Percentiles rank a stretch among this genome's conserved stretches.
phyloP scores from a whole-genome alignment of 1,140 invertebrate genomes.

The Copidosoma floridanum region DNA sequence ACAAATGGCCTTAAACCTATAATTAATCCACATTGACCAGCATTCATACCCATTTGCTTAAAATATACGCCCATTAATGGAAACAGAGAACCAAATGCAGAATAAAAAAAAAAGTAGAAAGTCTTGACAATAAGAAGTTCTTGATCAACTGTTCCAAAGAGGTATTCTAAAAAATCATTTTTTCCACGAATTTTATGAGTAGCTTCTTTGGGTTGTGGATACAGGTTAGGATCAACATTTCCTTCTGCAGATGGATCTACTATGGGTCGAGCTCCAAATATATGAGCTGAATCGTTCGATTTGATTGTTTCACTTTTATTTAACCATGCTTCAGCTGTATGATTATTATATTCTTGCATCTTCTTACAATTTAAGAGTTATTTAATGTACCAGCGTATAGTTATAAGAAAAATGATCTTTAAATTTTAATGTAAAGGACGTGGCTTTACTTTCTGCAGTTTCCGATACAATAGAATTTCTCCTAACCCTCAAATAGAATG shows the following conservation, averaged over 20 bases:
- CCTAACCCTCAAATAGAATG: no score
- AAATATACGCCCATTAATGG: conserved; percentile 98
- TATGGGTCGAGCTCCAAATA: conserved; percentile 59
- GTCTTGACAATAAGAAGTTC: conserved; percentile 91
- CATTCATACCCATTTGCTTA: conserved; percentile 98
- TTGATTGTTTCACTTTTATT: no score
- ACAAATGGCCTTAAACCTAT: conserved; percentile 93
- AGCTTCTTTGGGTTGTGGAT: conserved; percentile 80
- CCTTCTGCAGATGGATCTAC: conserved; percentile 73
- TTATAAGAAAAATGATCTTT: no score
- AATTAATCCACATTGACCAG: conserved; percentile 88
- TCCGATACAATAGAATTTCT: no score
- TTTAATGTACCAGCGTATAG: no score
- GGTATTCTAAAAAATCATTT: conserved; percentile 77
- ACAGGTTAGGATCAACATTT: conserved; percentile 72
- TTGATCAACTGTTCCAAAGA: conserved; percentile 81
- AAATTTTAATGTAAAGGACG: no score
- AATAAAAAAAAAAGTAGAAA: conserved; percentile 99
- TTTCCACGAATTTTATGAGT: conserved; percentile 85
- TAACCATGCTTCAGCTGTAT: no score
- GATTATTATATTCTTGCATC: no score
- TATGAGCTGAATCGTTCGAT: no score
- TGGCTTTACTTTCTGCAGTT: no score
- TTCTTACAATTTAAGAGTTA: no score
- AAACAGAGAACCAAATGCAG: conserved; percentile 96